These are phyloP conservation scores for Chinchilla lanigera DNA, from an alignment of 2,113 vertebrate genomes.

Conservation along the genomic window DNA sequence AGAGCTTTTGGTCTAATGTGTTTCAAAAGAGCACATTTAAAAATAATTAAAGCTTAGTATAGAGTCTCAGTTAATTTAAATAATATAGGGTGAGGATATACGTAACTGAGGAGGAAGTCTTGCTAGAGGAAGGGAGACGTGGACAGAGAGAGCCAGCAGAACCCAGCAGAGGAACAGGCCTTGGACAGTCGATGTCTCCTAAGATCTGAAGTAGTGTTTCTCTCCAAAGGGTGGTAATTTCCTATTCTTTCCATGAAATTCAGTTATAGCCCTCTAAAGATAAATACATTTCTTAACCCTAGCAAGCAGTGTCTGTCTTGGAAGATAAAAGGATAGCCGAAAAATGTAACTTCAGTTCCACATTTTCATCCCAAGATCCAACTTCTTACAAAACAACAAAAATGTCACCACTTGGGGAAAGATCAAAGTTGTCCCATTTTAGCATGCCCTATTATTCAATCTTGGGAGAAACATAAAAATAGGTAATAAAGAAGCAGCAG, in stretches of 20 bases:
- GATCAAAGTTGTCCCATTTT: background rate
- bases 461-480: slow-evolving; percentile 34
- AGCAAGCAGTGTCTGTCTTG: background rate
- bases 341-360: background rate
- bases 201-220: background rate
- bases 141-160: background rate
- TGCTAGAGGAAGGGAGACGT: background rate
- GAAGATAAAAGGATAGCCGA: background rate
- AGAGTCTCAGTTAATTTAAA: background rate
- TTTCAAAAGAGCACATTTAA: background rate
- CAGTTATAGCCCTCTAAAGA: background rate
- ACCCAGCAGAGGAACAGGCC: background rate
- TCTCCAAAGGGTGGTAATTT: background rate
- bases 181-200: background rate
- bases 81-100: background rate
- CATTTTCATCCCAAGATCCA: background rate
- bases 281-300: background rate
- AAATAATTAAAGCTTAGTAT: background rate
- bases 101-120: background rate
- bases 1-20: background rate
- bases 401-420: slow-evolving; percentile 12
- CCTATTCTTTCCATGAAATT: background rate
- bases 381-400: background rate
- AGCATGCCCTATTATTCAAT: background rate
- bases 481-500: background rate